These are phyloP conservation scores for Theocolax elegans DNA, from an alignment of 1,140 invertebrate species.

Conservation along the genomic window DNA sequence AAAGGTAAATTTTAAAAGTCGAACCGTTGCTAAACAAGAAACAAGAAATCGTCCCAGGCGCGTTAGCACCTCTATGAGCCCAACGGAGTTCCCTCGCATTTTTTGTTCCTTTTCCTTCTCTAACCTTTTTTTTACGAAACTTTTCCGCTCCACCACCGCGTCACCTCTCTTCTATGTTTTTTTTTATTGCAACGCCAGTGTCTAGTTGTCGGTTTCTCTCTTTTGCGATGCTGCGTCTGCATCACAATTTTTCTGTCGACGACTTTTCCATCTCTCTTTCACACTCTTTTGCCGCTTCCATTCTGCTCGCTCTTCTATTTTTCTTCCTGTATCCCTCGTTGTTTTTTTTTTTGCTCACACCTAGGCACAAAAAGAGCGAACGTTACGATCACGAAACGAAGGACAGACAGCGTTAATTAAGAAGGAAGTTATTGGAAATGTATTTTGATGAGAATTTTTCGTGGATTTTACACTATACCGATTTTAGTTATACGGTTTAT, in stretches of 20 bases:
- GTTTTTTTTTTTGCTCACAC: neutral
- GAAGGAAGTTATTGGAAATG: conserved; percentile 7
- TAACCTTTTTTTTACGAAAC: conserved; percentile 13
- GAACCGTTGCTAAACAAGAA: conserved; percentile 25
- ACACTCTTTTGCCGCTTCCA: too few species aligned
- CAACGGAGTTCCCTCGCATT: neutral
- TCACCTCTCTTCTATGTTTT: neutral
- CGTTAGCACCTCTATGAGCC: too few species aligned
- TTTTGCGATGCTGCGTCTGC: neutral
- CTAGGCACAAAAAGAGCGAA: neutral
- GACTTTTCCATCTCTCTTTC: too few species aligned
- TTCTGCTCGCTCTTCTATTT: neutral
- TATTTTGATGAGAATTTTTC: too few species aligned
- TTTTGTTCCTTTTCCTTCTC: neutral
- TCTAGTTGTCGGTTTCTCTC: conserved; percentile 17
- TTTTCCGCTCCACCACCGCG: neutral
- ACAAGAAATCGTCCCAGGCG: conserved; percentile 6
- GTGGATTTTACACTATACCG: too few species aligned
- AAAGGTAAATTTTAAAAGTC: conserved; percentile 36
- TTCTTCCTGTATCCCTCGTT: too few species aligned
- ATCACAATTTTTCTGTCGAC: conserved; percentile 9
- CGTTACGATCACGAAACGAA: neutral
- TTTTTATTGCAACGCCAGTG: neutral
- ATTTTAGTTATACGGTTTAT: too few species aligned
- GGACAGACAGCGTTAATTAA: conserved; percentile 16